Evolutionary conservation across 2,113 vertebrate species (phyloP).

Genomic region (Gracilinanus agilis): DNA sequence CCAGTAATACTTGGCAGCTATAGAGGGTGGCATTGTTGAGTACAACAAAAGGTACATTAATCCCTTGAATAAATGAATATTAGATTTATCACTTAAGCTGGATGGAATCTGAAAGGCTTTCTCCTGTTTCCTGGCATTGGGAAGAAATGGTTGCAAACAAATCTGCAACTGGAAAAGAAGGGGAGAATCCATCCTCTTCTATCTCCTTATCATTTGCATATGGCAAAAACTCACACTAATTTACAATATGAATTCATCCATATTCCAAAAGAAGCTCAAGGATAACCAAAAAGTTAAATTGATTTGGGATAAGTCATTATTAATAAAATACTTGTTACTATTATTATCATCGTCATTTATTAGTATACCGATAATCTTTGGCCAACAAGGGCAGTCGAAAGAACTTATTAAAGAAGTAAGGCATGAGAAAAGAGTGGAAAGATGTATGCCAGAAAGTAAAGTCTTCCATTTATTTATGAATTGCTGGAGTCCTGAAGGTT

Average conservation of each 20-base stretch:
- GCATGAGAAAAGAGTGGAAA: not conserved
- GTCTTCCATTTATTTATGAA: conserved; percentile 46
- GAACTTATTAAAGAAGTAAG: conserved; percentile 18
- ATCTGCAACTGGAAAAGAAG: conserved; percentile 43
- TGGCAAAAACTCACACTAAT: conserved; percentile 16
- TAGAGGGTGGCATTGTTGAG: conserved; percentile 52
- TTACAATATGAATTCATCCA: conserved; percentile 40
- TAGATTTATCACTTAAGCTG: conserved; percentile 47
- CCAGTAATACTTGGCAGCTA: not conserved
- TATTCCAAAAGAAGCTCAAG: conserved; percentile 36
- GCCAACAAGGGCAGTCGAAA: conserved; percentile 43
- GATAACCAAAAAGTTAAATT: conserved; percentile 26
- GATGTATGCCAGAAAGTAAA: not conserved
- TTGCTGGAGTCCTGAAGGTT: not conserved
- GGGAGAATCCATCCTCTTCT: conserved; percentile 1
- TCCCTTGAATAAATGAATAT: conserved; percentile 40
- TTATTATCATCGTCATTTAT: not conserved
- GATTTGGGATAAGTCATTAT: conserved; percentile 45
- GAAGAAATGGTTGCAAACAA: conserved; percentile 57
- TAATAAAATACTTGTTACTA: conserved; percentile 13
- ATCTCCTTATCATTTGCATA: conserved; percentile 8
- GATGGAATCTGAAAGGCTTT: conserved; percentile 33
- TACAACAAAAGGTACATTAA: conserved; percentile 52
- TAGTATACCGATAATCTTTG: not conserved
- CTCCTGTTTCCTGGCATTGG: conserved; percentile 38